Conservation (phyloP, 2,797 vertebrate species). For the Myiotriccus ornatus region DNA sequence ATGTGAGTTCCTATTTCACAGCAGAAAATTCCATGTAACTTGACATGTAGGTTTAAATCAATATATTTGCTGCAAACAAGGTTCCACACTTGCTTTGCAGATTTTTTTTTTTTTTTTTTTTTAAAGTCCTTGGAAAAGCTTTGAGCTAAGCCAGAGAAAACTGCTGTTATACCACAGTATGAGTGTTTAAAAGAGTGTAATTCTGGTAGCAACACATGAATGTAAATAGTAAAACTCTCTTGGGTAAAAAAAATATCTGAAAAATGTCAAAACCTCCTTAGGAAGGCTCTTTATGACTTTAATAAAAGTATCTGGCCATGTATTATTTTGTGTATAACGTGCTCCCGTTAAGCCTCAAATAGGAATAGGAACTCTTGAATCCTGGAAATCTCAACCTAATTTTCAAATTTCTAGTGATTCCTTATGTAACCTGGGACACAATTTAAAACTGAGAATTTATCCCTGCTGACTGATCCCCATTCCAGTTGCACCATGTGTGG, state of each 20-base stretch:
- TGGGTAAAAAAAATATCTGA: background rate
- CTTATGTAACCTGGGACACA: background rate
- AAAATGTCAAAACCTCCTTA: background rate
- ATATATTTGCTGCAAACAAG: background rate
- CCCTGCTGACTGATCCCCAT: background rate
- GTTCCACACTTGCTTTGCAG: background rate
- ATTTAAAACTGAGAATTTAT: background rate
- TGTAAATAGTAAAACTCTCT: background rate
- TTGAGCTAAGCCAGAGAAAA: background rate
- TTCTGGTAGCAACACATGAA: background rate
- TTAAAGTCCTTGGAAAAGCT: background rate
- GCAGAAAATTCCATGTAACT: background rate
- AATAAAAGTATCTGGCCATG: background rate
- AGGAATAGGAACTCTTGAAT: background rate
- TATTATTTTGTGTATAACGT: background rate
- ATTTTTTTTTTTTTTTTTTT: background rate
- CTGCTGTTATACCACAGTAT: background rate
- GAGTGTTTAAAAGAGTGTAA: background rate
- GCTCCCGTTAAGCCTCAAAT: background rate
- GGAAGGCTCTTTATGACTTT: background rate
- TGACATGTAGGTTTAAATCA: background rate
- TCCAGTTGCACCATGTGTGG: background rate
- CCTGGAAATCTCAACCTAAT: background rate
- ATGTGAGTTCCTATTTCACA: background rate
- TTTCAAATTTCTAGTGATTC: background rate